phyloP scores from a whole-genome alignment of 2,797 vertebrate genomes.

The Peromyscus nudipes region DNA sequence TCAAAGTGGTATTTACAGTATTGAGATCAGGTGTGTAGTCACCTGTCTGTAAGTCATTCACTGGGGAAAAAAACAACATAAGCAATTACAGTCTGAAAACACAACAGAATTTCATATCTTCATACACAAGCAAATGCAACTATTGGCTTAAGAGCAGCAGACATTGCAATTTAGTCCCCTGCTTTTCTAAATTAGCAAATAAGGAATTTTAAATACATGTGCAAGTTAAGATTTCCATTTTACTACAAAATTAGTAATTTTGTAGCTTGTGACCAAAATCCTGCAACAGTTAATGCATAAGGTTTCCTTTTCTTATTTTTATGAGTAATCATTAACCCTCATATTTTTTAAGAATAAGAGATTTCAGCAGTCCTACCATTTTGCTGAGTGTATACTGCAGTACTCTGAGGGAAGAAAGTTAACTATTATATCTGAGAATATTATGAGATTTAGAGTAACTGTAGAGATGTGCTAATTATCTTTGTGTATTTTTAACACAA shows the following conservation, averaged over 20 bases:
- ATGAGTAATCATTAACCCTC: background rate
- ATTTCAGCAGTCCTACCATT: background rate
- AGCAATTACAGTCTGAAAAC: background rate
- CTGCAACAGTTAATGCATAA: background rate
- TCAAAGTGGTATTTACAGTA: constrained; percentile 29
- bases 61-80: constrained; percentile 56
- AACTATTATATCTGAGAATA: background rate
- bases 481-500: background rate
- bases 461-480: background rate
- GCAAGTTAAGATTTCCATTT: background rate
- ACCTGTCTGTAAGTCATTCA: constrained; percentile 55
- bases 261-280: background rate
- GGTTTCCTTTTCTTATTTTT: background rate
- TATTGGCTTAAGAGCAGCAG: background rate
- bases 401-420: background rate
- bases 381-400: background rate
- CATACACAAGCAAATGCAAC: background rate
- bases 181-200: background rate
- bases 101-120: background rate
- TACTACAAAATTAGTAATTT: background rate
- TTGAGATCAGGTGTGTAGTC: background rate
- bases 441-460: background rate
- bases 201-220: background rate
- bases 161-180: background rate
- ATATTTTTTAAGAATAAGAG: background rate